Evolutionary conservation across 2,113 vertebrate genomes (phyloP).

Genomic region (Tetrax tetrax): DNA sequence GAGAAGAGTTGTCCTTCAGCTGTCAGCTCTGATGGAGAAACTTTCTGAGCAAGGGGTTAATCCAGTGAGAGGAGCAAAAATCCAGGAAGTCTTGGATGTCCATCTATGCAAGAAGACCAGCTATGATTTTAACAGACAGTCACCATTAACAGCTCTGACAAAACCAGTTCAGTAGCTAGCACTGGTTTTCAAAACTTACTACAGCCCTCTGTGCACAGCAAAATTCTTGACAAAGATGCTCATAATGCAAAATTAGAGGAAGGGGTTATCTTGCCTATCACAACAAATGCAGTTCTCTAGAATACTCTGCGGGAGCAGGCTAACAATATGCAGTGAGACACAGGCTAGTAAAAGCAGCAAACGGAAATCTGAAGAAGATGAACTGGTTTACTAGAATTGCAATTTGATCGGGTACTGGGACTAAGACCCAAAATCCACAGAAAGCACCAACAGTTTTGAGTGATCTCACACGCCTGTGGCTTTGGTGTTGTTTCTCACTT

Average conservation of each 20-base stretch:
- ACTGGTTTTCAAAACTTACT: background rate
- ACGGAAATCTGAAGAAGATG: background rate
- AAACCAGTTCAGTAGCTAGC: background rate
- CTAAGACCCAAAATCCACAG: background rate
- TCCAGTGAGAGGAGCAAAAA: background rate
- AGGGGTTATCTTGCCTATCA: background rate
- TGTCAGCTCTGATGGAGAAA: background rate
- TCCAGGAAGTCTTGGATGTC: background rate
- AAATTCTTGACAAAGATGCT: background rate
- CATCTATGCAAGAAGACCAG: background rate
- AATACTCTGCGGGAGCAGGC: background rate
- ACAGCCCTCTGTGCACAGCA: background rate
- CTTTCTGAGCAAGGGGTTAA: background rate
- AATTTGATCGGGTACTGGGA: background rate
- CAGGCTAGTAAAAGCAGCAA: background rate
- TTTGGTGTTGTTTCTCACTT: background rate
- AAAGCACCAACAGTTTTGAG: background rate
- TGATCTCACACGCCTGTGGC: background rate
- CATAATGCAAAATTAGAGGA: background rate
- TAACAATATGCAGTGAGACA: background rate
- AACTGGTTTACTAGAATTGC: background rate
- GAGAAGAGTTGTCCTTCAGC: conserved; percentile 6
- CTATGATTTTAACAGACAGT: background rate
- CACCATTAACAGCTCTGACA: background rate
- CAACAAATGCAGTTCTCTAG: background rate